These are phyloP conservation scores for Dipodomys spectabilis DNA, from an alignment of 2,113 vertebrate genomes.

Conservation along the genomic window DNA sequence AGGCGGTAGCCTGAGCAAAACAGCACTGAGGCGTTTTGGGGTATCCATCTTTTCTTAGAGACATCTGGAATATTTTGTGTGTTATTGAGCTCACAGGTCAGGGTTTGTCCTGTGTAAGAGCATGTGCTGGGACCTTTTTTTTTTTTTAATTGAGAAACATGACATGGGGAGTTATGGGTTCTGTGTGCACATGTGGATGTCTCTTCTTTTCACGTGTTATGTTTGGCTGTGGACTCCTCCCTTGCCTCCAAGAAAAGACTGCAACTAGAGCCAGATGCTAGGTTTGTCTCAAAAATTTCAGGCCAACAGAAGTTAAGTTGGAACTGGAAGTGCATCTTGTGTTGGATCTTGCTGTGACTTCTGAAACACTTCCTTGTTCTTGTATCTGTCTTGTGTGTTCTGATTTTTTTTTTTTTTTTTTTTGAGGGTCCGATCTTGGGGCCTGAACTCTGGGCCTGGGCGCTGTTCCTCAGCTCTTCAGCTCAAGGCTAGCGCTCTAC, in stretches of 20 bases:
- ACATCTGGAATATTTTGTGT: background rate
- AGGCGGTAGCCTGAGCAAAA: background rate
- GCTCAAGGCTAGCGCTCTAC: no score
- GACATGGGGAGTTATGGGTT: background rate
- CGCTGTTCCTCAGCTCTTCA: no score
- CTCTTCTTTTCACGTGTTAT: background rate
- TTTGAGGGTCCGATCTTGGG: no score
- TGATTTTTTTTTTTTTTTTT: no score
- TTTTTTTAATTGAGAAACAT: background rate
- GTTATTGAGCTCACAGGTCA: no score
- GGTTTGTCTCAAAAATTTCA: slow-evolving; percentile 14
- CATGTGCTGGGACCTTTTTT: background rate
- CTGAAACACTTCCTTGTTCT: slow-evolving; percentile 1
- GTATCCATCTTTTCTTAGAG: background rate
- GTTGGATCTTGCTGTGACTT: background rate
- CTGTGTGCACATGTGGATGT: background rate
- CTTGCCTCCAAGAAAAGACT: slow-evolving; percentile 41
- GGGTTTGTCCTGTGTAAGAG: no score
- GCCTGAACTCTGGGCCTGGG: no score
- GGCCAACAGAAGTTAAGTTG: slow-evolving; percentile 45
- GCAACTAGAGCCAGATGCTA: background rate
- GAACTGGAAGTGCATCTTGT: background rate
- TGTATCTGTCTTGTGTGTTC: background rate
- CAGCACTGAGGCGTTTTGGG: background rate
- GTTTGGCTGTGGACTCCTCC: slow-evolving; percentile 40